phyloP scores from a whole-genome alignment of 37 sponge, comb jelly and placozoan species.

The Agelas oroides region DNA sequence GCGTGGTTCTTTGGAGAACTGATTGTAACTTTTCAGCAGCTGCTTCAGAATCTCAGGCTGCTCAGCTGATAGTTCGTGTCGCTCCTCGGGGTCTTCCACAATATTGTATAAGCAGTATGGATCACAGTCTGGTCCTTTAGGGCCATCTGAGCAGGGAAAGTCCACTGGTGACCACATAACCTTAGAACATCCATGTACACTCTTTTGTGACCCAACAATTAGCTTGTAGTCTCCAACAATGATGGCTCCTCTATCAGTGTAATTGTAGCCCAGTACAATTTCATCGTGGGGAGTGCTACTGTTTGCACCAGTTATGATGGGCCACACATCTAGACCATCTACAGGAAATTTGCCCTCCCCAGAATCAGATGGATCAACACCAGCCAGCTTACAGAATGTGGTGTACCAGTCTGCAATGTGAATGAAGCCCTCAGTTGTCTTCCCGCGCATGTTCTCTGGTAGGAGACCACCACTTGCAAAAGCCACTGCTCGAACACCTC shows the following conservation, averaged over 20 bases:
- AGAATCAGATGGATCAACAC: slow-evolving; percentile 24
- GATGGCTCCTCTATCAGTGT: slow-evolving; percentile 12
- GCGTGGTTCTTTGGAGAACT: slow-evolving; percentile 1
- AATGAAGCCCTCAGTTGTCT: slow-evolving; percentile 38
- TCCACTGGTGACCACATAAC: slow-evolving; percentile 9
- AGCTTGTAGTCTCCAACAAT: slow-evolving; percentile 37
- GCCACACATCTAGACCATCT: slow-evolving; percentile 59
- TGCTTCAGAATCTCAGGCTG: slow-evolving; percentile 34
- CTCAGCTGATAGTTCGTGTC: not conserved
- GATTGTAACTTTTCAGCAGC: slow-evolving; percentile 23
- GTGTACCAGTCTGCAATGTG: slow-evolving; percentile 55
- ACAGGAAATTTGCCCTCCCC: slow-evolving; percentile 34
- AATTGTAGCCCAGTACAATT: slow-evolving; percentile 28
- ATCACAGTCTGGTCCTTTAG: slow-evolving; percentile 9
- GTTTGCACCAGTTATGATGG: slow-evolving; percentile 24
- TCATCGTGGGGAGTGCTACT: slow-evolving; percentile 5
- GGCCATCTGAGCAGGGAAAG: slow-evolving; percentile 7
- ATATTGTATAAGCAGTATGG: slow-evolving; percentile 35
- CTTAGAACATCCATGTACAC: not conserved
- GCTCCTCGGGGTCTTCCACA: slow-evolving; percentile 41
- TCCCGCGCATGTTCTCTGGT: not conserved
- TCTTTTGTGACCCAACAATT: not conserved
- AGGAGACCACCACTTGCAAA: slow-evolving; percentile 21
- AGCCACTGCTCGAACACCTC: slow-evolving; percentile 51
- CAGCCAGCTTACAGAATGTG: slow-evolving; percentile 47